Evolutionary conservation across 2,888 invertebrate species (phyloP), one percentile per base, ranked within the genome.

Genomic region (Chrysomela aeneicollis): DNA sequence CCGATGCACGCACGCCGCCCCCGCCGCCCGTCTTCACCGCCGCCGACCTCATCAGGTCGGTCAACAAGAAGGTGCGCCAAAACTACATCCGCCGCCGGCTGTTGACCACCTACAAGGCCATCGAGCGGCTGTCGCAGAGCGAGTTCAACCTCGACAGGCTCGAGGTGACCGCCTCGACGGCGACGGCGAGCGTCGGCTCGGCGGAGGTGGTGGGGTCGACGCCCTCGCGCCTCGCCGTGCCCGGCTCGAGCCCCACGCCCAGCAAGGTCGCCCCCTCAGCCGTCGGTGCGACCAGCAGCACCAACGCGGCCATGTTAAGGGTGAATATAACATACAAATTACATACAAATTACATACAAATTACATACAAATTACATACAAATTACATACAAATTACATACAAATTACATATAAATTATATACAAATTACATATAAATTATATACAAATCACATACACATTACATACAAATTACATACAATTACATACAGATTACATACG

Each of bases 21-120:
- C 84, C 85, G 4, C 84, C 86, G 2, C 85, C 86, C 12, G 85
- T 86, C 1, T 88, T 90, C 82, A 85, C 90, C 51, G 84, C 88
- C 69, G 86, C 88, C 0, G 91, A 91, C 67, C 86, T 91, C 47
- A 89, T 92, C 32, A 85, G 88, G 66, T 92, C 93, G 49, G 89
- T 91, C 53, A 94, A 94, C 77, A 93, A 92, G 77, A 93, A 89
- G 89, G 90, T 92, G 1, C 87, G 94, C 1, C 93, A 93, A 80
- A 91, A 90, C 79, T 94, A 94, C 80, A 93, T 94, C 67, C 87
- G 91, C 70, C 85, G 92, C 63, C 86, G 93, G 47, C 82, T 94
- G 67, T 81, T 93, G 74, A 92, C 92, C 0, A 93, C 93, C 0
- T 93, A 94, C 82, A 87, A 91, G 68, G 93, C 93, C 0, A 79